Base-by-base conservation (phyloP, 1,140 invertebrate genomes). In the Drosophila guanche region DNA sequence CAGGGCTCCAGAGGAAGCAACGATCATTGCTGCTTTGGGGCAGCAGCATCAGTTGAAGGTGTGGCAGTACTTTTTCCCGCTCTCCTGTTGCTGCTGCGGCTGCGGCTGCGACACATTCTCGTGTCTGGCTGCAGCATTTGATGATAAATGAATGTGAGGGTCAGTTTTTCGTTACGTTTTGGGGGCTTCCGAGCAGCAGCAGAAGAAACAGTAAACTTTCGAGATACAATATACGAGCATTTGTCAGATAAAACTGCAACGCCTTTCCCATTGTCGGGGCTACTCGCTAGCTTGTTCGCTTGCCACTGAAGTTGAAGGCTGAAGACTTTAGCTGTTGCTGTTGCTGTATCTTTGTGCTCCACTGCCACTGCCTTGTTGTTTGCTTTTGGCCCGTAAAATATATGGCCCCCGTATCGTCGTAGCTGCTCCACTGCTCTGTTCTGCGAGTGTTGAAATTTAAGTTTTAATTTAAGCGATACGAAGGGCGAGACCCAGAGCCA, bases 131-230 rank as follows among this genome's bases (percentile, higher is more conserved):
- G 50, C 29, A 33, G 69, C 63, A 69, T 48, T 69, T 85, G 81
- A 86, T 85, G 81, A 86, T 85, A 85, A 85, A 85, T 85, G 81
- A 85, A 85, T 85, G 81, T 86, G 81, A 86, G 81, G 81, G 81
- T 85, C 81, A 85, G 80, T 86, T 80, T 68, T 37, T 37, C 33
- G 33, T 12, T 37, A 37, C 62, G 57, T 76, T 76, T 69, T 53
- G 40, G 47, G 23, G 53, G 50, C 67, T 33, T 48, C 54, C 46
- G 43, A 66, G 16, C 23, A 42, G 55, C 42, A 54, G 12, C n/a
- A 23, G 20, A 48, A 55, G 22, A 40, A 37, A 42, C 78, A 76
- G 66, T 72, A 68, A 86, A 86, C 80, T 85, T 85, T 85, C 80
- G 57, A 85, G 80, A 84, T 84, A 37, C 33, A 37, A 37, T 37